phyloP scores from a whole-genome alignment of 2,888 invertebrate species.

The Mesopsocus fuscifrons region DNA sequence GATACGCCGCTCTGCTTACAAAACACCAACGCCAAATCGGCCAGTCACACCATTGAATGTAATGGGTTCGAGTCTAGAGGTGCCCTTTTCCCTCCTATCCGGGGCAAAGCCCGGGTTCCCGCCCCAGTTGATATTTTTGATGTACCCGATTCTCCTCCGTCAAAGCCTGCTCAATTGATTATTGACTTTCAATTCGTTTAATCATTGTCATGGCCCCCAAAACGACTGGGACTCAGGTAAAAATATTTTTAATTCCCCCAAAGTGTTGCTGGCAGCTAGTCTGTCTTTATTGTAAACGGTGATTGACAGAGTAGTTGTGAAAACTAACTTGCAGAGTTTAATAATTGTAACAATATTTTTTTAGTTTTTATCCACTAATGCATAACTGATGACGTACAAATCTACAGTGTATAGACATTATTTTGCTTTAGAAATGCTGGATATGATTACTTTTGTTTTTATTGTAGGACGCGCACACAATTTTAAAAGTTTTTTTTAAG shows the following conservation, averaged over 20 bases:
- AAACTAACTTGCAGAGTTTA: neutral
- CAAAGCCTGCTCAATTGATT: neutral
- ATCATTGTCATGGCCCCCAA: neutral
- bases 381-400: neutral
- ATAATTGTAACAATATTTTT: no score
- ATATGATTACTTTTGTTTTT: neutral
- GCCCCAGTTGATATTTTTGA: neutral
- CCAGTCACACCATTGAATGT: neutral
- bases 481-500: no score
- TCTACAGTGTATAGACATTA: neutral
- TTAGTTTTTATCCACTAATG: neutral
- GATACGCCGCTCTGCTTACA: neutral
- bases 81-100: no score
- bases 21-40: no score
- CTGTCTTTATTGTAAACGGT: no score
- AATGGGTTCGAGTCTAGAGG: neutral
- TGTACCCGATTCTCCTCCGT: neutral
- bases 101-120: neutral
- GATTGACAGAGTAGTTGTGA: no score
- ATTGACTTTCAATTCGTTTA: neutral
- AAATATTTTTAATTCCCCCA: neutral
- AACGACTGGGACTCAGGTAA: neutral
- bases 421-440: neutral
- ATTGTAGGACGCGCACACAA: neutral
- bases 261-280: neutral